phyloP scores from a whole-genome alignment of 2,113 vertebrate genomes.

The Paradisaea rubra region DNA sequence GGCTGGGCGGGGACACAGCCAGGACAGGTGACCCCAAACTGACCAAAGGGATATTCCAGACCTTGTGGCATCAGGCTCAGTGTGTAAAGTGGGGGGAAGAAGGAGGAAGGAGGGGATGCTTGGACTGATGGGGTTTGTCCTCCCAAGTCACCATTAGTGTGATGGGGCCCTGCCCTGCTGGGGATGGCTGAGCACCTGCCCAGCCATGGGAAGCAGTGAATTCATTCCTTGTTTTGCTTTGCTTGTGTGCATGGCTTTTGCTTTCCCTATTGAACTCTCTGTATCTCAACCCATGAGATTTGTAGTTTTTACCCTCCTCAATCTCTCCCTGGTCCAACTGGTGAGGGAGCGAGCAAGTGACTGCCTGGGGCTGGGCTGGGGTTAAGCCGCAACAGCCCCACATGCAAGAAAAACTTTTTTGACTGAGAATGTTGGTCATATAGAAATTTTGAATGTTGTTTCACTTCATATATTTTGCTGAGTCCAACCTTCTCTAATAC shows the following conservation, averaged over 20 bases:
- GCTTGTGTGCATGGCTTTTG: background rate
- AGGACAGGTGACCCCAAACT: background rate
- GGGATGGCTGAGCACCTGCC: too few relatives aligned
- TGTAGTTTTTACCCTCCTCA: background rate
- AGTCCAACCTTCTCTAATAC: background rate
- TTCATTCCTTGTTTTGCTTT: background rate
- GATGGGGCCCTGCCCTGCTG: background rate
- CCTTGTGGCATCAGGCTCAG: too few relatives aligned
- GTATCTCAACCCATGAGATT: fast-evolving
- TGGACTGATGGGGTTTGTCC: background rate
- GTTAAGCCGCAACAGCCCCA: background rate
- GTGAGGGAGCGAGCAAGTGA: fast-evolving
- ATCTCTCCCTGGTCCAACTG: background rate
- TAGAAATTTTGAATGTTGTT: background rate
- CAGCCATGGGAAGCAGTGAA: background rate
- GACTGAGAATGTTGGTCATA: background rate
- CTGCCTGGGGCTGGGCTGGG: background rate
- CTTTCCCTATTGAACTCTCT: background rate
- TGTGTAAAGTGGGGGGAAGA: too few relatives aligned
- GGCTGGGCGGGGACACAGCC: background rate
- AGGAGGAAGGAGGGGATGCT: background rate
- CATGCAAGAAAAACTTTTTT: background rate
- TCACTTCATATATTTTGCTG: background rate
- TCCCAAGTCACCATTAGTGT: background rate
- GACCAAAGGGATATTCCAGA: background rate